Conservation (phyloP, 2,797 vertebrate genomes). For the Chaetophractus vellerosus region DNA sequence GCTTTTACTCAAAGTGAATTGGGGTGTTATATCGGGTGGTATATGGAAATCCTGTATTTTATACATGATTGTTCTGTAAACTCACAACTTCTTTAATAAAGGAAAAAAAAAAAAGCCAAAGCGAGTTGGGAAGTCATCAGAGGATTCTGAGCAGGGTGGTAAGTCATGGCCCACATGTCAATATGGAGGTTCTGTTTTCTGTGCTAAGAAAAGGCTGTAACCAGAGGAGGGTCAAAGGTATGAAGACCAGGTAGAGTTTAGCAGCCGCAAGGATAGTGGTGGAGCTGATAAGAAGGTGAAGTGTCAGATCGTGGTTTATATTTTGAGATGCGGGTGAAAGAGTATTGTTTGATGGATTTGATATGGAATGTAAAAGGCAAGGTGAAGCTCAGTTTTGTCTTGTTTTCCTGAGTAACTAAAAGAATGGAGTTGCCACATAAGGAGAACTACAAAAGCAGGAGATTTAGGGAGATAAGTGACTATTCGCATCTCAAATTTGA, state of each 20-base stretch:
- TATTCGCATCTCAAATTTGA: neutral
- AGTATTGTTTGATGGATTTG: neutral
- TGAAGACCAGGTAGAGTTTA: neutral
- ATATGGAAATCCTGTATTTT: too few species aligned
- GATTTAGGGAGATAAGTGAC: neutral
- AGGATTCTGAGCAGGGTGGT: neutral
- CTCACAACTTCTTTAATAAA: too few species aligned
- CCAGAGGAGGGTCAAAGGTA: neutral
- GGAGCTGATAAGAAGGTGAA: neutral
- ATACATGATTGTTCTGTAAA: too few species aligned
- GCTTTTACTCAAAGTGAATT: neutral
- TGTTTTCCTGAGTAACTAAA: neutral
- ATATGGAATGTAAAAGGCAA: neutral
- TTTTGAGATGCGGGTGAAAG: neutral
- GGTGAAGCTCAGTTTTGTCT: neutral
- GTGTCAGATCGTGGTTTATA: neutral
- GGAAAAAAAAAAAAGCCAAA: too few species aligned
- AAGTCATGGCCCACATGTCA: accelerated
- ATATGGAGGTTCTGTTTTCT: neutral
- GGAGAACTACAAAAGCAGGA: neutral
- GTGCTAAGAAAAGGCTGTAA: neutral
- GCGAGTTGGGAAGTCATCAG: neutral
- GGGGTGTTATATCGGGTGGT: too few species aligned
- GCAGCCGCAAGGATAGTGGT: neutral
- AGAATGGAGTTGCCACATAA: neutral